Evolutionary conservation across 2,888 invertebrate species (phyloP).

Genomic region (Branchellion lobata): DNA sequence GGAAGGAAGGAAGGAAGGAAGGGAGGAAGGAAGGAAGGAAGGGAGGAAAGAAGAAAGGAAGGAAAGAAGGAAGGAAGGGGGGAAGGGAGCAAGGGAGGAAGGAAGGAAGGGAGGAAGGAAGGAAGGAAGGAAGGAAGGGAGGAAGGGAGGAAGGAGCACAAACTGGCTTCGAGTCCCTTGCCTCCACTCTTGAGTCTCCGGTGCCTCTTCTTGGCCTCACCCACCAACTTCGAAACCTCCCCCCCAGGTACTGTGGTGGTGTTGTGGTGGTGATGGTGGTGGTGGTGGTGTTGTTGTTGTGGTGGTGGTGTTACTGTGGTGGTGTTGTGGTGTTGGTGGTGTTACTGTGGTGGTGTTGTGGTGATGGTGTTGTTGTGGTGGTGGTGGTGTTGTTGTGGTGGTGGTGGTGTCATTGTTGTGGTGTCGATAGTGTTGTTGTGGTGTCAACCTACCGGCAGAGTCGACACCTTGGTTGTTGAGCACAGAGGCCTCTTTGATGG

Average conservation of each 20-base stretch:
- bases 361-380: no score
- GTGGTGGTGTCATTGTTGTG: no score
- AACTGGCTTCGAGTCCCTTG: conserved; percentile 21
- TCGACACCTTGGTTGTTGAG: conserved; percentile 9
- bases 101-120: not conserved
- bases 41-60: conserved; percentile 48
- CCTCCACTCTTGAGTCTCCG: conserved; percentile 33
- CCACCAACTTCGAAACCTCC: conserved; percentile 25
- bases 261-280: not conserved
- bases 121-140: not conserved
- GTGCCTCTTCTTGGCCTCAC: conserved; percentile 38
- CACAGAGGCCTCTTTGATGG: conserved; percentile 16
- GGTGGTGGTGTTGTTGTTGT: no score
- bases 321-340: no score
- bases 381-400: no score
- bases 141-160: conserved; percentile 47
- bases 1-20: conserved; percentile 49
- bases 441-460: not conserved
- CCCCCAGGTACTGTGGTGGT: conserved; percentile 22
- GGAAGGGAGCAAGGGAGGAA: conserved; percentile 48
- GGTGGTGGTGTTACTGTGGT: no score
- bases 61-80: not conserved
- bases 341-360: no score
- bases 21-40: not conserved
- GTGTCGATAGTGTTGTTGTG: no score